Percentiles rank a stretch among this genome's conserved stretches.
Conservation (phyloP, 2,888 invertebrate genomes). For the Pyrrhosoma nymphula region DNA sequence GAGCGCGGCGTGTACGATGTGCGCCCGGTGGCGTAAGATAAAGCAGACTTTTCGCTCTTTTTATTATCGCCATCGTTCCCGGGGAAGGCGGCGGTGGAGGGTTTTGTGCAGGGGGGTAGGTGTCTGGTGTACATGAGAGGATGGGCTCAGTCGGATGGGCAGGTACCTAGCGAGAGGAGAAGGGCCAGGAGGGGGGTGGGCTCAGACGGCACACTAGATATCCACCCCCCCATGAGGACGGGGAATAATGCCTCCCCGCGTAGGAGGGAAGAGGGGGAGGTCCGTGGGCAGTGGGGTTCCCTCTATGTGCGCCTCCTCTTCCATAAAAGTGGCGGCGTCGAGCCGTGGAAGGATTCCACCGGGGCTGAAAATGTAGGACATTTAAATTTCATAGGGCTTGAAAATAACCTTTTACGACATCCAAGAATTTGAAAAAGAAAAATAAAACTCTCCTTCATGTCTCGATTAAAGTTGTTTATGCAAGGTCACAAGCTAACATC, state of each 20-base stretch:
- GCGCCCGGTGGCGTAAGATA: slow-evolving; percentile 37
- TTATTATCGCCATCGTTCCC: slow-evolving; percentile 40
- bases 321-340: not conserved
- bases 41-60: slow-evolving; percentile 43
- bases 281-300: not conserved
- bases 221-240: not conserved
- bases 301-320: too few relatives aligned
- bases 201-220: not conserved
- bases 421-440: not conserved
- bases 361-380: slow-evolving; percentile 24
- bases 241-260: not conserved
- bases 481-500: not conserved
- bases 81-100: slow-evolving; percentile 16
- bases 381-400: slow-evolving; percentile 38
- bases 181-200: not conserved
- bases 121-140: not conserved
- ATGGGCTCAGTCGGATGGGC: not conserved
- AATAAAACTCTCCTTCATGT: not conserved
- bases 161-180: not conserved
- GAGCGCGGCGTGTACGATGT: not conserved
- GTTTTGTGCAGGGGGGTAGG: not conserved
- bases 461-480: slow-evolving; percentile 22
- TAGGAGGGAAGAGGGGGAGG: not conserved
- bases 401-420: slow-evolving; percentile 35
- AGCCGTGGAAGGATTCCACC: not conserved